These are phyloP conservation scores for Drosophila arawakana DNA, from an alignment of 1,140 invertebrate genomes.

Conservation along the genomic window DNA sequence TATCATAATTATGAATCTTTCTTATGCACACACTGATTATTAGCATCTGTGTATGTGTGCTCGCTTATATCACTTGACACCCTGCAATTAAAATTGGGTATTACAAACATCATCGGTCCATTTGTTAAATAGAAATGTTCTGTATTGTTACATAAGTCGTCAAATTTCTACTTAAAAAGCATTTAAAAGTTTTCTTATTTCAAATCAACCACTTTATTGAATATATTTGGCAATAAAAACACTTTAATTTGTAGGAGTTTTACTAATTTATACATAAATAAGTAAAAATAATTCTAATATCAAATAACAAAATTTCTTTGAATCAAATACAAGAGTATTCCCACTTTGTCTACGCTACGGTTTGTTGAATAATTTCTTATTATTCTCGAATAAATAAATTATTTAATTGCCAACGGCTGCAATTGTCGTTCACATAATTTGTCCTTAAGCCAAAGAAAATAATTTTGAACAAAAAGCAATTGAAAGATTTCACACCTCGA, in stretches of 20 bases:
- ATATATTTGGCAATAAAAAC: no score
- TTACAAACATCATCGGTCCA: background rate
- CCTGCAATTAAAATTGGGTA: background rate
- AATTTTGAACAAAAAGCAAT: slow-evolving; percentile 7
- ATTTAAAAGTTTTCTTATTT: no score
- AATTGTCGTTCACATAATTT: slow-evolving; percentile 22
- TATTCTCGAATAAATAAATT: background rate
- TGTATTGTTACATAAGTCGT: background rate
- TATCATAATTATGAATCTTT: slow-evolving; percentile 72
- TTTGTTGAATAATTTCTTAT: no score
- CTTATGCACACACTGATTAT: slow-evolving; percentile 39
- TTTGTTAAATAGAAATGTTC: background rate
- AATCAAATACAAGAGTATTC: no score
- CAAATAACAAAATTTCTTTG: no score
- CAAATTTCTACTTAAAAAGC: no score
- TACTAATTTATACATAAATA: no score
- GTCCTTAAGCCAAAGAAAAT: background rate
- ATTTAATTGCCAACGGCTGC: slow-evolving; percentile 21
- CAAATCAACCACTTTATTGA: no score
- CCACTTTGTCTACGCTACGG: no score
- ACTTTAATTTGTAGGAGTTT: no score
- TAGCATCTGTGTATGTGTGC: background rate
- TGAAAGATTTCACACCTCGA: slow-evolving; percentile 10
- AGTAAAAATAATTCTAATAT: no score
- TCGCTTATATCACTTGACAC: background rate